These are phyloP conservation scores for Leucopternis melanops DNA, from an alignment of 2,113 vertebrate genomes.

Conservation along the genomic window DNA sequence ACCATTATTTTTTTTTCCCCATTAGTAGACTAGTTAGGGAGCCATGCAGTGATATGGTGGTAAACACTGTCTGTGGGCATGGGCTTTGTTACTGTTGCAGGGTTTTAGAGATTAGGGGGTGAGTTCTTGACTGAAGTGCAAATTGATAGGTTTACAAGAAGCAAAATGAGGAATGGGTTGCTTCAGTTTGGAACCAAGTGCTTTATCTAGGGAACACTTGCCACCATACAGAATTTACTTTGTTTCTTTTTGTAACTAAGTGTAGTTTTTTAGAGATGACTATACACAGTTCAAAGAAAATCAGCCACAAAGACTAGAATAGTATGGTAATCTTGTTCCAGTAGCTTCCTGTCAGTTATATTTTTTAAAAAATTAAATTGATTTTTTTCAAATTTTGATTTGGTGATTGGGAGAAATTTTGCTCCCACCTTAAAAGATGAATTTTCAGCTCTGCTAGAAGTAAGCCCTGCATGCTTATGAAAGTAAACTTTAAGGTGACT, in stretches of 20 bases:
- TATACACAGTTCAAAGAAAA: constrained; percentile 27
- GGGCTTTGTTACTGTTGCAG: not conserved
- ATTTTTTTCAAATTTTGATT: constrained; percentile 71
- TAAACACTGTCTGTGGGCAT: not conserved
- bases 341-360: constrained; percentile 62
- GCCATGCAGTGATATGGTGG: not conserved
- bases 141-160: not conserved
- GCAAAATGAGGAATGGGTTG: constrained; percentile 15
- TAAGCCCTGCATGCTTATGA: constrained; percentile 80
- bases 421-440: constrained; percentile 60
- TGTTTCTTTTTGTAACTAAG: constrained; percentile 30
- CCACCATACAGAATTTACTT: not conserved
- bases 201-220: not conserved
- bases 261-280: not conserved
- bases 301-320: constrained; percentile 36
- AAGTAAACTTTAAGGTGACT: constrained; percentile 83
- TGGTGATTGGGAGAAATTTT: constrained; percentile 57
- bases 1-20: not conserved
- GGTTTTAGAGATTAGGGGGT: not conserved
- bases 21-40: not conserved
- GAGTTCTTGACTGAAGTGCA: not conserved
- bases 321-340: constrained; percentile 72
- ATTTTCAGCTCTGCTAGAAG: constrained; percentile 69
- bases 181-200: constrained; percentile 23
- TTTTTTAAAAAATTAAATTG: not conserved